phyloP scores from a whole-genome alignment of 2,888 invertebrate species.

The Drosophila picticornis region DNA sequence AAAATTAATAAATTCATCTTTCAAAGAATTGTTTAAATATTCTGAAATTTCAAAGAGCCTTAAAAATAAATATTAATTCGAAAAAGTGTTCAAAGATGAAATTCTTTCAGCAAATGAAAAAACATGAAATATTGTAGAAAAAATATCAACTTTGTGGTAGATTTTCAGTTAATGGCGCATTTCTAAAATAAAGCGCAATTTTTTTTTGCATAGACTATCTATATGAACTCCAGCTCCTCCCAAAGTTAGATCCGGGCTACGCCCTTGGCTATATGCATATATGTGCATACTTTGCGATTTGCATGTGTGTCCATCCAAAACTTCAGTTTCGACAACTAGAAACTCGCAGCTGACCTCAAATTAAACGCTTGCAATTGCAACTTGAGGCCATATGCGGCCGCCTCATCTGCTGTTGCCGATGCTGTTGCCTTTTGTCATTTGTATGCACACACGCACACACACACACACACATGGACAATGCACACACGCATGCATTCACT shows the following conservation, averaged over 20 bases:
- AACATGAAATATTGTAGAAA: neutral
- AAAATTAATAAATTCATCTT: too few relatives aligned
- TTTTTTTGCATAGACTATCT: neutral
- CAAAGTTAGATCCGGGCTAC: neutral
- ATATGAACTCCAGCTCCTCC: neutral
- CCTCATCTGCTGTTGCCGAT: constrained; percentile 10
- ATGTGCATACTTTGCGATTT: neutral
- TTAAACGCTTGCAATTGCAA: constrained; percentile 70
- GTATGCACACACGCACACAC: constrained; percentile 31
- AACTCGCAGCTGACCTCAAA: constrained; percentile 59
- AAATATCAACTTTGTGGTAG: neutral
- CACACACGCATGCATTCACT: constrained; percentile 14
- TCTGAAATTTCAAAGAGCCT: neutral
- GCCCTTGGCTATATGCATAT: neutral
- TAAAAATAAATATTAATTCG: neutral
- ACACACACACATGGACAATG: constrained; percentile 14
- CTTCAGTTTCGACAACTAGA: constrained; percentile 8
- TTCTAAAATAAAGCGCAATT: neutral
- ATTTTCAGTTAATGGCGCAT: neutral
- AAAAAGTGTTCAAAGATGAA: neutral
- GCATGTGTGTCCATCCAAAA: constrained; percentile 2
- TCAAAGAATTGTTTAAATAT: neutral
- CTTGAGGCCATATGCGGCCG: constrained; percentile 51
- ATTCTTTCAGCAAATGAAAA: neutral
- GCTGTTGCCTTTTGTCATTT: constrained; percentile 16